Evolutionary conservation across 2,888 invertebrate genomes (phyloP).

Genomic region (Tetranychus piercei): DNA sequence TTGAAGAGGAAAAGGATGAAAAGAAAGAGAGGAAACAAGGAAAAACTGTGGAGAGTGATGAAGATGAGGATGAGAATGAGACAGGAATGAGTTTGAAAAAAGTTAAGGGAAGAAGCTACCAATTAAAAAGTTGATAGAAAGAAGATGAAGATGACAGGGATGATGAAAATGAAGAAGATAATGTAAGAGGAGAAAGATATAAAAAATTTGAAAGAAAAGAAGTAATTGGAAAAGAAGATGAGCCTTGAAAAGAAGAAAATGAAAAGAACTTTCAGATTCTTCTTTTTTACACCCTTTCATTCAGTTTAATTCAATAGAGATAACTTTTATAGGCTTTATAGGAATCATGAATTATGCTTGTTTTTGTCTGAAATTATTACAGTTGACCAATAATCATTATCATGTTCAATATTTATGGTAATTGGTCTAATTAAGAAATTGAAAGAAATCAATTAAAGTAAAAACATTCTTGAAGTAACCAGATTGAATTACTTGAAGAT

Average conservation of each 20-base stretch:
- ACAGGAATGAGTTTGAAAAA: background rate
- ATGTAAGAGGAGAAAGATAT: no score
- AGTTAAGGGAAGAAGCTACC: slow-evolving; percentile 4
- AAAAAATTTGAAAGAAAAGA: slow-evolving; percentile 5
- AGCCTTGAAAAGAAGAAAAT: no score
- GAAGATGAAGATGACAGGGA: background rate
- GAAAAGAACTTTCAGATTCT: no score
- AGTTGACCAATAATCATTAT: no score
- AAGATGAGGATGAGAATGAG: background rate
- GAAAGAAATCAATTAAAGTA: background rate
- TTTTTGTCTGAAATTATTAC: no score
- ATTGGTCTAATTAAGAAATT: background rate
- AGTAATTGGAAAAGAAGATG: no score
- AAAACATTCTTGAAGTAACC: background rate
- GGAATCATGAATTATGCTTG: no score
- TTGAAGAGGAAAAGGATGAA: background rate
- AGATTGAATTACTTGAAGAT: background rate
- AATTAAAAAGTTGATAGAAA: slow-evolving; percentile 1
- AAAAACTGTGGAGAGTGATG: background rate
- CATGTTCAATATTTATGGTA: no score
- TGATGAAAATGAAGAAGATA: background rate
- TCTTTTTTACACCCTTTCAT: background rate
- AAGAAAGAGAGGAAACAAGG: slow-evolving; percentile 6
- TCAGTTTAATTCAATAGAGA: no score
- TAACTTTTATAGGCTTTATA: no score